Evolutionary conservation across 2,888 invertebrate species (phyloP).

Genomic region (Lepeophtheirus nordmannii): DNA sequence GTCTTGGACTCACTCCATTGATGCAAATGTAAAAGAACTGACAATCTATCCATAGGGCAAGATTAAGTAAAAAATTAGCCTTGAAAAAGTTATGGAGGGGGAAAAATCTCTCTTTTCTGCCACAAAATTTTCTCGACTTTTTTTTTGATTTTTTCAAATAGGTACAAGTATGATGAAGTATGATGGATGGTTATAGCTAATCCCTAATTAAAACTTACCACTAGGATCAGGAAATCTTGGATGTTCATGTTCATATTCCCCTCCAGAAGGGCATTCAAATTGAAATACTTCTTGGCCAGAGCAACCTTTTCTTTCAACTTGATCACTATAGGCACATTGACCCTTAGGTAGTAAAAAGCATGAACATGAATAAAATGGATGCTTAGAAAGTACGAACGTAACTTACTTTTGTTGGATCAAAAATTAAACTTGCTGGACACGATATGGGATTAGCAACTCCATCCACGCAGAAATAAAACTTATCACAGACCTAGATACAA

Average conservation of each 20-base stretch:
- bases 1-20: conserved; percentile 63
- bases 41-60: conserved; percentile 56
- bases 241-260: neutral
- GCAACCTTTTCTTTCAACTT: conserved; percentile 71
- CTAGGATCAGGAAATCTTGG: conserved; percentile 18
- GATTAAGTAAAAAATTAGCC: conserved; percentile 55
- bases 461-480: conserved; percentile 65
- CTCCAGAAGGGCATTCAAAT: conserved; percentile 11
- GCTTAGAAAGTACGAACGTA: neutral
- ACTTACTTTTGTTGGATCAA: conserved; percentile 49
- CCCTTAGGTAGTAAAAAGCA: neutral
- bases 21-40: conserved; percentile 84
- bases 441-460: conserved; percentile 77
- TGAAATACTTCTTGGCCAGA: conserved; percentile 9
- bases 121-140: neutral
- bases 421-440: conserved; percentile 69
- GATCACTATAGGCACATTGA: conserved; percentile 40
- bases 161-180: too few species aligned
- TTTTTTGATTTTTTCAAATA: neutral
- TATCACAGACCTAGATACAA: conserved; percentile 47
- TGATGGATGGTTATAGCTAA: too few species aligned
- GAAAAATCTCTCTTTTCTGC: conserved; percentile 38
- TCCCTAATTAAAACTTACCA: neutral
- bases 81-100: conserved; percentile 37
- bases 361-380: neutral